Base-by-base conservation (phyloP, 1,140 invertebrate species). In the Pogonomyrmex californicus region DNA sequence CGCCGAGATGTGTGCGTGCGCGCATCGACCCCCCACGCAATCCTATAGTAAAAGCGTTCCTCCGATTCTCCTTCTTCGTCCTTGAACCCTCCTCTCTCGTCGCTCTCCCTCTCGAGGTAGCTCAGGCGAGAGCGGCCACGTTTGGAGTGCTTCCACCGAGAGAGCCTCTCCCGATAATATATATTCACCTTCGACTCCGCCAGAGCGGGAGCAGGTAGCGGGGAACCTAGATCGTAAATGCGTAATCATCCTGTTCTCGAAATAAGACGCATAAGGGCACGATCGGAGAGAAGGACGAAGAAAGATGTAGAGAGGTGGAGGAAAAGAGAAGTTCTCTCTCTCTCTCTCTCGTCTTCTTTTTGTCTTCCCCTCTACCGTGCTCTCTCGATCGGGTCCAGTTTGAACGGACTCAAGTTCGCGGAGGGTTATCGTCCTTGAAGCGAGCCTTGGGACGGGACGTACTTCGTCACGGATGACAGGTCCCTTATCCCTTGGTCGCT, bases 211-310 rank as follows among this genome's bases (percentile, higher is more conserved):
- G 81, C 88, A 90, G 86, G 90, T 88, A 89, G 90, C 87, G 54
- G 76, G 63, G 58, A 66, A 68, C 51, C 73, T 77, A 76, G 85
- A 83, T 91, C 83, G 82, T 91, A 89, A 89, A 91, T 70, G 90
- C 86, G 85, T 91, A 91, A 91, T 91, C 81, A 81, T 91, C 87
- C 58, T 87, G 77, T 73, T 85, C 82, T 63, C 82, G 38, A 78
- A 78, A 85, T 78, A 77, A 76, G 60, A 85, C 58, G 58, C 82
- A 36, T 44, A 78, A 76, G 82, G 71, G 60, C 17, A 58, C 36
- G 41, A 82, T 38, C 36, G 65, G 65, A 33, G 10, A 36, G 54
- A 41, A 68, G 41, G 36, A 63, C 17, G 51, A 60, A 9, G 38
- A 58, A 36, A 68, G 73, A 56, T 10, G 38, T 4, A 49, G 10